Conservation (phyloP, 2,113 vertebrate genomes). For the Noctilio leporinus region DNA sequence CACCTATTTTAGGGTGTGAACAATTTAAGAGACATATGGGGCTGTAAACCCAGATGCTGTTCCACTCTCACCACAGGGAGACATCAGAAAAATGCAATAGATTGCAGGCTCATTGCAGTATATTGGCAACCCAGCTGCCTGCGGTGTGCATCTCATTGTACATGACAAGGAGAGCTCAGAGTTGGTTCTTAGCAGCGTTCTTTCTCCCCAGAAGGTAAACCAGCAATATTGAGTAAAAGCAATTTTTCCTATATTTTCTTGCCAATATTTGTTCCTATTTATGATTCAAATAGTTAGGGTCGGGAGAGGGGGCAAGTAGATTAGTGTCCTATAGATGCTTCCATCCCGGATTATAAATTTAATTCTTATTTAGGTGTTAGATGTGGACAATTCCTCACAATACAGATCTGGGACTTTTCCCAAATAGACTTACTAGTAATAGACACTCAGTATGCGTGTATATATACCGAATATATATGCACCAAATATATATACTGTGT, state of each 20-base stretch:
- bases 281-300: neutral
- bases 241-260: neutral
- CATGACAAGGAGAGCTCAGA: neutral
- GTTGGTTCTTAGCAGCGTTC: neutral
- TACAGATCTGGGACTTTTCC: neutral
- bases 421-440: neutral
- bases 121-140: neutral
- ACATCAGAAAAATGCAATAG: too few relatives aligned
- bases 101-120: too few relatives aligned
- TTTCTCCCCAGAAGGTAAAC: neutral
- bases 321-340: neutral
- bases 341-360: neutral
- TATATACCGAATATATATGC: too few relatives aligned
- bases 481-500: too few relatives aligned
- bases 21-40: constrained; percentile 34
- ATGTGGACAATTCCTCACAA: neutral
- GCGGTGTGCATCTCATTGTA: neutral
- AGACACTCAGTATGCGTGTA: neutral
- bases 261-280: neutral
- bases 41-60: constrained; percentile 31
- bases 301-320: neutral
- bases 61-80: neutral
- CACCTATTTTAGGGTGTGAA: constrained; percentile 37
- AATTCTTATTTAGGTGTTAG: neutral
- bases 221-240: neutral